These are phyloP conservation scores for Callionymus lyra DNA, from an alignment of 2,113 vertebrate genomes.

Conservation along the genomic window DNA sequence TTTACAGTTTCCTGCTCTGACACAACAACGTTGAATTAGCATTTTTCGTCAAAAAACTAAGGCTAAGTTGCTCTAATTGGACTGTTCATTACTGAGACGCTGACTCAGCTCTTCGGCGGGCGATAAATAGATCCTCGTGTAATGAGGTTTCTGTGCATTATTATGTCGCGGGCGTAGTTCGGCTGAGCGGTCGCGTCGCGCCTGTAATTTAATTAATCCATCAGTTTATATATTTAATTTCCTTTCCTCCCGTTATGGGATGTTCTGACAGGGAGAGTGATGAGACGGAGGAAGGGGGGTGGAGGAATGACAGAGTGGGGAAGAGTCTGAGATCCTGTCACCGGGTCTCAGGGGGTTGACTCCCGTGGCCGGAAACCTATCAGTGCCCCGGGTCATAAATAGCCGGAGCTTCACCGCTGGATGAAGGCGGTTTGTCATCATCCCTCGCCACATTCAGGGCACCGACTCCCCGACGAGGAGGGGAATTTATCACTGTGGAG, in stretches of 20 bases:
- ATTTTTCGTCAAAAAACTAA: no score
- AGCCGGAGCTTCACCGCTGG: conserved; percentile 20
- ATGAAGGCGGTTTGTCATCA: conserved; percentile 52
- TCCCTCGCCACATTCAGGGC: conserved; percentile 29
- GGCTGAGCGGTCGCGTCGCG: neutral
- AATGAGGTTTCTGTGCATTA: conserved; percentile 12
- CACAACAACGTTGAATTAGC: no score
- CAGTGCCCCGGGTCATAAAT: conserved; percentile 45
- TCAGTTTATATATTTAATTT: neutral
- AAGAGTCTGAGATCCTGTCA: conserved; percentile 27
- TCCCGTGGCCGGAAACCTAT: conserved; percentile 19
- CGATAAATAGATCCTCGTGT: conserved; percentile 12
- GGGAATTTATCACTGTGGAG: conserved; percentile 55
- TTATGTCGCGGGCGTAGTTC: neutral
- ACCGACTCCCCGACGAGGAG: conserved; percentile 28
- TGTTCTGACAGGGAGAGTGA: neutral
- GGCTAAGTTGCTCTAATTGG: no score
- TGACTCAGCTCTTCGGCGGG: no score
- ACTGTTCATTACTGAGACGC: no score
- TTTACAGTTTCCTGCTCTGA: neutral
- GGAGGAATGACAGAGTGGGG: conserved; percentile 16
- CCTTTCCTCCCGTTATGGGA: neutral
- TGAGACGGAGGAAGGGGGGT: conserved; percentile 1
- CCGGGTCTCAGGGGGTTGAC: conserved; percentile 21
- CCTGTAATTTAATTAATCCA: neutral